Percentiles rank a stretch among this genome's conserved stretches.
Conservation (phyloP, 2,113 vertebrate species). For the Perca fluviatilis region DNA sequence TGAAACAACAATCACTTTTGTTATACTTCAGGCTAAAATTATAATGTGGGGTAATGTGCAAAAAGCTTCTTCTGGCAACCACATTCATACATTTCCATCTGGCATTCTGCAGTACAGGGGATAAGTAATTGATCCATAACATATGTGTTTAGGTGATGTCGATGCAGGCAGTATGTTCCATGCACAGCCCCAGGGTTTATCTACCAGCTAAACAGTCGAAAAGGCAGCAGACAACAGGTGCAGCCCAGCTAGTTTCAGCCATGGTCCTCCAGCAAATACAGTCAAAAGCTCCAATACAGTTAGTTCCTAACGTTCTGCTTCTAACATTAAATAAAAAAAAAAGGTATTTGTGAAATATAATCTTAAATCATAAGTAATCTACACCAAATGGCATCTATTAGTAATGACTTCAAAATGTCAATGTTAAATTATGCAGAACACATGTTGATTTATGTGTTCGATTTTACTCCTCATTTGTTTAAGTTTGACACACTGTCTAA, state of each 20-base stretch:
- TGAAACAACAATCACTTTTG: not conserved
- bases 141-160: not conserved
- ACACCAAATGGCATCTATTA: conserved; percentile 3
- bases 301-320: not conserved
- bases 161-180: not conserved
- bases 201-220: not conserved
- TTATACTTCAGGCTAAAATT: not conserved
- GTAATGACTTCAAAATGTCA: conserved; percentile 13
- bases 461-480: conserved; percentile 45
- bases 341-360: conserved; percentile 5
- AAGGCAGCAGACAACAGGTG: not conserved
- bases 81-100: not conserved
- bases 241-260: not conserved
- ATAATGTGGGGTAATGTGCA: not conserved
- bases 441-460: conserved; percentile 25
- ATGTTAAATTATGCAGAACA: conserved; percentile 39
- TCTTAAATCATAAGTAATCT: not conserved
- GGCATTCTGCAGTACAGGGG: not conserved
- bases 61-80: not conserved
- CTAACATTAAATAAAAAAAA: not conserved
- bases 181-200: not conserved
- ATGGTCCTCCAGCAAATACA: not conserved
- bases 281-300: not conserved
- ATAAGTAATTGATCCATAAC: not conserved
- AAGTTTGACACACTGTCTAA: conserved; percentile 38